Evolutionary conservation across 2,888 invertebrate genomes (phyloP), one percentile per base, ranked within the genome.

Genomic region (Rosalia funebris): DNA sequence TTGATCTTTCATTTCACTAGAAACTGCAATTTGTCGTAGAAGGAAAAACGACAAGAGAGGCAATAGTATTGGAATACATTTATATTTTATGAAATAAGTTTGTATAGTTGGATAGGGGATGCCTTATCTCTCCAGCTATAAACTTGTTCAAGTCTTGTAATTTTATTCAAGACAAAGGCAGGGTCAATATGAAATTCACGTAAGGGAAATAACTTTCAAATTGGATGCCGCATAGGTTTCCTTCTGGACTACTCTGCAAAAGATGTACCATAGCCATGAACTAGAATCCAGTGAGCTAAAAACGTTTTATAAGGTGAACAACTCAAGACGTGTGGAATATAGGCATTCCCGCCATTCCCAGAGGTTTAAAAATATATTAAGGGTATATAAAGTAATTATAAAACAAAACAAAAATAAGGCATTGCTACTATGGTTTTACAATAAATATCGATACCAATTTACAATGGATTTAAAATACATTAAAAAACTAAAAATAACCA

Each of bases 61-160:
- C 66, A 70, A 70, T 69, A 66, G 69, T 70, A 71, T 74, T 59
- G 68, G 67, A 69, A 73, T 70, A 71, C 70, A 70, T 71, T 71
- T 70, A 66, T 71, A 70, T 75, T 72, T 72, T 74, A 75, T 73
- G 72, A 74, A 74, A 74, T 72, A 73, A 73, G 71, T 74, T 74
- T 67, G 65, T 62, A 66, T 71, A 65, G 70, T 66, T 63, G 52
- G 55, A 63, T 66, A n/a, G 42, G 63, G 56, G 58, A 63, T 65
- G 66, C 65, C 69, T 70, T 69, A 71, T 74, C 70, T 69, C 60
- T 63, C 46, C 48, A 48, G 66, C 69, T 59, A 67, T 65, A 66
- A 66, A 69, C 62, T 71, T 70, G 70, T 67, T 70, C 68, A 63
- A 68, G 60, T 66, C 69, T 62, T 65, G 69, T 74, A 72, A 74